Base-by-base conservation (phyloP, 1,140 invertebrate genomes). In the Acromyrmex echinatior region DNA sequence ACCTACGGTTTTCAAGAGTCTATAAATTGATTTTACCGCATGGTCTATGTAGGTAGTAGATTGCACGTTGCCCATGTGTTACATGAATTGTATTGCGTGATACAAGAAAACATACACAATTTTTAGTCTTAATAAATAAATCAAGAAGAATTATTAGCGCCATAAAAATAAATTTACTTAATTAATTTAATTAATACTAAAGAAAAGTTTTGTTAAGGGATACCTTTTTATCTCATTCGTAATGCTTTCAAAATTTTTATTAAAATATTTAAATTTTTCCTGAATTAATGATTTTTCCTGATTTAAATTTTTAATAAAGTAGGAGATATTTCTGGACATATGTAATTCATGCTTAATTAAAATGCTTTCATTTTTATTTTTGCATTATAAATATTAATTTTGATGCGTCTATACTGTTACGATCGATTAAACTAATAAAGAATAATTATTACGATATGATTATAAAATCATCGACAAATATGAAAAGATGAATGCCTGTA, bases 1-100 rank as follows among this genome's bases (percentile, higher is more conserved):
- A 58, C 56, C 79, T 60, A 82, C 25, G 14, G 70, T 45, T 84
- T 84, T 84, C 80, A 84, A 62, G 70, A 82, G 80, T 74, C 68
- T 70, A 82, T 82, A 82, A 82, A 84, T 62, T 28, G 56, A 25
- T 62, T 84, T 84, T 84, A 82, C 53, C 31, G 53, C n/a, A 1
- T 35, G 14, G 80, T 84, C n/a, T 76, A 49, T 49, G 35, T 63
- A 74, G 68, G 25, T 71, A 14, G 21, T 84, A 84, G 25, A 62
- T 63, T 76, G 70, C 28, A 14, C 21, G 25, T 74, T 62, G 53
- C 39, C 71, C 80, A 21, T 62, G 21, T 62, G 68, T 62, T 62
- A 74, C 68, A n/a, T 14, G 35, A 82, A 74, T 49, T 62, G 68
- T 60, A 18, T 82, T 21, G 21, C 66, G 66, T 71, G 35, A 81